Evolutionary conservation across 2,113 vertebrate genomes (phyloP).

Genomic region (Xenopus laevis): DNA sequence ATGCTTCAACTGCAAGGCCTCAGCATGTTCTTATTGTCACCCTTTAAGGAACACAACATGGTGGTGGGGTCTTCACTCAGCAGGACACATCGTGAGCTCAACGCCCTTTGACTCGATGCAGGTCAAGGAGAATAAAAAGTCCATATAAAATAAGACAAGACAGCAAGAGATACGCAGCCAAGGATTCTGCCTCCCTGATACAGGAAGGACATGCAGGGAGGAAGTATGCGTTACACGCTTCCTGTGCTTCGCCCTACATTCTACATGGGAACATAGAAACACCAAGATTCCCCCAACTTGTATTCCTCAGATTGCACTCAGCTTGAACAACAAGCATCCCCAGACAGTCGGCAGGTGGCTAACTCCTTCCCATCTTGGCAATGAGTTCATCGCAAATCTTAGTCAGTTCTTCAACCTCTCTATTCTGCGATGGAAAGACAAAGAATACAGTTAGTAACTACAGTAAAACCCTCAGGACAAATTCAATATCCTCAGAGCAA

Average conservation of each 20-base stretch:
- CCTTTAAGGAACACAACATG: constrained; percentile 4
- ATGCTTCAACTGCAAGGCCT: constrained; percentile 3
- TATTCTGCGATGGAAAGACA: constrained; percentile 75
- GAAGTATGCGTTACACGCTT: constrained; percentile 1
- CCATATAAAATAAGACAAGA: constrained; percentile 30
- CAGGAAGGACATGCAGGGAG: constrained; percentile 61
- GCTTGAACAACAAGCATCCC: constrained; percentile 49
- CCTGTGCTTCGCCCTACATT: constrained; percentile 14
- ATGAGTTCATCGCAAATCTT: constrained; percentile 99
- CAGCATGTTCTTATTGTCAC: neutral
- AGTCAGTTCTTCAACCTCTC: constrained; percentile 96
- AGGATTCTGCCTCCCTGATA: constrained; percentile 74
- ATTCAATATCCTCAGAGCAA: neutral
- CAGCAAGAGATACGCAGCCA: constrained; percentile 12
- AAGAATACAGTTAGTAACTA: neutral
- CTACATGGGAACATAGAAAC: constrained; percentile 3
- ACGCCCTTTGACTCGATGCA: constrained; percentile 5
- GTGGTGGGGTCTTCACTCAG: constrained; percentile 16
- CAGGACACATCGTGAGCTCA: constrained; percentile 14
- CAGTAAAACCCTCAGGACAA: neutral
- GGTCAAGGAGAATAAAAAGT: neutral
- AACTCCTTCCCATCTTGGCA: constrained; percentile 98
- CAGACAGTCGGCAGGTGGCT: constrained; percentile 60
- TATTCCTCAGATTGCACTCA: constrained; percentile 65
- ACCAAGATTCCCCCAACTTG: neutral